These are phyloP conservation scores for Charanyca ferruginea DNA, from an alignment of 2,888 invertebrate genomes.

Conservation along the genomic window DNA sequence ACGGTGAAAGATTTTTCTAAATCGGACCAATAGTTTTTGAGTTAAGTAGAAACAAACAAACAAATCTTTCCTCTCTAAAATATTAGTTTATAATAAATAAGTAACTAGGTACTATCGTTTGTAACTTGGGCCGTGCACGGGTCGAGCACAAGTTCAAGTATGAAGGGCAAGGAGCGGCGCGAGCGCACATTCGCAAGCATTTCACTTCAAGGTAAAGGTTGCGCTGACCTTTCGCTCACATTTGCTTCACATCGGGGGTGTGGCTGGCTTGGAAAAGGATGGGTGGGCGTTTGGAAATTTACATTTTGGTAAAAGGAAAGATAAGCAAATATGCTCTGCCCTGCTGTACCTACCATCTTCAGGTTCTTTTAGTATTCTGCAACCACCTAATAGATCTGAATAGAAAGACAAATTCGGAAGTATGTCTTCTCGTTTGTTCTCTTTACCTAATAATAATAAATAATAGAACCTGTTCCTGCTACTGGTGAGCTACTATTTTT, in stretches of 20 bases:
- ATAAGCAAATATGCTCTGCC: neutral
- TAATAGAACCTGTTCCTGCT: no score
- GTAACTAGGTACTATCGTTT: constrained; percentile 9
- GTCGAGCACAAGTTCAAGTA: constrained; percentile 80
- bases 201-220: constrained; percentile 76
- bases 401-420: no score
- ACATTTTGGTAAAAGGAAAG: constrained; percentile 5
- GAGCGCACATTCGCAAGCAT: constrained; percentile 65
- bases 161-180: constrained; percentile 78
- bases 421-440: no score
- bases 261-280: constrained; percentile 35
- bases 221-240: constrained; percentile 64
- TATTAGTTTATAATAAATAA: neutral
- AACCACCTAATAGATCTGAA: no score
- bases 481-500: no score
- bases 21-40: no score
- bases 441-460: no score
- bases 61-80: no score
- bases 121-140: constrained; percentile 51
- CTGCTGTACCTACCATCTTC: neutral
- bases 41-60: no score
- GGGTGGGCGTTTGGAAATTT: constrained; percentile 27
- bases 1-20: no score
- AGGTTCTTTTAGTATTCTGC: neutral
- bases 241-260: constrained; percentile 41